Base-by-base conservation (phyloP, 2,888 invertebrate genomes). In the Drosophila subquinaria region DNA sequence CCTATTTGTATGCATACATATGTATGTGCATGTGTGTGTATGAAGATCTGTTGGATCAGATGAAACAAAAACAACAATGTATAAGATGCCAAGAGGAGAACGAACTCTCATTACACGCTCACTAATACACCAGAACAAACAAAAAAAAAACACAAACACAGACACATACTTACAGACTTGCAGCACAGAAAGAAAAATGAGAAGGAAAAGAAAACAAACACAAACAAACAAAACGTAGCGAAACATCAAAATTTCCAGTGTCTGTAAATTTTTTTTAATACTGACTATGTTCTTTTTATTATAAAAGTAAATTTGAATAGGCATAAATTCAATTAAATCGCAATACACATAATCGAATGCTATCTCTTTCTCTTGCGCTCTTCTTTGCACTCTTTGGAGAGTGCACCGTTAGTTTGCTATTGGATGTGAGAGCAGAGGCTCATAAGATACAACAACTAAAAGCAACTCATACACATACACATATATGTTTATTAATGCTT, bases 51-150 rank as follows among this genome's bases (percentile, higher is more conserved):
- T 9, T 50, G 43, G 38, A 53, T 33, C 42, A 43, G 23, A 40
- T 51, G 33, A 9, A 59, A 38, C 59, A 27, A 23, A 15, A 56
- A 56, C 10, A 51, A 55, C 11, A 42, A 23, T 23, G 27, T n/a
- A 13, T 23, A 27, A 52, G 61, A 20, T 50, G 50, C 35, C 13
- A 45, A 64, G 45, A 56, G 67, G 72, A 65, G 57, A 77, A 77
- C 65, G 73, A 77, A 63, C 77, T 60, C 45, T 36, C 30, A 30
- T n/a, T 30, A 59, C 36, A 67, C 15, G 30, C 47, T 48, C 47
- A 48, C 42, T 17, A 17, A 42, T 42, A 42, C 17, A 48, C 42
- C 20, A 42, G 8, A 11, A 23, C 15, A 63, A 47, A 20, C 15
- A 63, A 47, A 20, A 45, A 35, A 33, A 30, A 9, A 42, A 23